A percentile compares a stretch with the other conserved stretches of the same genome.
These are phyloP conservation scores for Nemotelus nigrinus DNA, from an alignment of 2,888 invertebrate genomes.

Conservation along the genomic window DNA sequence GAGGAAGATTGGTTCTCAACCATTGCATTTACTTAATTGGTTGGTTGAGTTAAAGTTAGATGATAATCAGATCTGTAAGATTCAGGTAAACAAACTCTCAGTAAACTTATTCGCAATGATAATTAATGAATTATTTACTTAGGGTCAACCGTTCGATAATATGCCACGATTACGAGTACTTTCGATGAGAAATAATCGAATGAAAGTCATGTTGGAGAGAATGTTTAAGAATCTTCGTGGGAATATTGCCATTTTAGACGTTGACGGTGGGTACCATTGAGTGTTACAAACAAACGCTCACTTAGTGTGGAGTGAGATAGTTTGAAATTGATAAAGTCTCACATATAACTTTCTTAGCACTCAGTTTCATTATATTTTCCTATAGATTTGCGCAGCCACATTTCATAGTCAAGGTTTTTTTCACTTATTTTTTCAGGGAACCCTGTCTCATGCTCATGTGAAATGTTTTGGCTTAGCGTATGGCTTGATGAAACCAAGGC, in stretches of 20 bases:
- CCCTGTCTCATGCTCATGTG: conserved; percentile 84
- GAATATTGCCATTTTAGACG: conserved; percentile 83
- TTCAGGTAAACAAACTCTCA: conserved; percentile 65
- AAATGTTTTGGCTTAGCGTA: conserved; percentile 82
- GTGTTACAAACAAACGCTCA: too few relatives aligned
- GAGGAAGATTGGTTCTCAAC: conserved; percentile 74
- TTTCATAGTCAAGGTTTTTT: too few relatives aligned
- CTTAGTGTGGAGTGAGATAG: too few relatives aligned
- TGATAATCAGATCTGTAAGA: conserved; percentile 82
- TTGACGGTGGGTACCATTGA: conserved; percentile 72
- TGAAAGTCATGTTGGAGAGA: conserved; percentile 77
- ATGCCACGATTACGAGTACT: conserved; percentile 87
- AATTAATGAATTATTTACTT: conserved; percentile 13
- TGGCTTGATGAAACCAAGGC: conserved; percentile 82
- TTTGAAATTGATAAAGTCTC: too few relatives aligned
- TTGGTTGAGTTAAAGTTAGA: conserved; percentile 87
- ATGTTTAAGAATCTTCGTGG: conserved; percentile 80
- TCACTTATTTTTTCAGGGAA: conserved; percentile 70
- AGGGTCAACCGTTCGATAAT: conserved; percentile 81
- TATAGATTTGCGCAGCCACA: too few relatives aligned
- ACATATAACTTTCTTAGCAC: too few relatives aligned
- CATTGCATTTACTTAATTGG: conserved; percentile 81
- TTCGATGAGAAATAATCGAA: conserved; percentile 79
- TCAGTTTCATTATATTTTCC: too few relatives aligned
- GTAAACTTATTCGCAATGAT: neutral